Evolutionary conservation across 2,888 invertebrate genomes (phyloP), one percentile per base, ranked within the genome.

Genomic region (Drosophila tanythrix): DNA sequence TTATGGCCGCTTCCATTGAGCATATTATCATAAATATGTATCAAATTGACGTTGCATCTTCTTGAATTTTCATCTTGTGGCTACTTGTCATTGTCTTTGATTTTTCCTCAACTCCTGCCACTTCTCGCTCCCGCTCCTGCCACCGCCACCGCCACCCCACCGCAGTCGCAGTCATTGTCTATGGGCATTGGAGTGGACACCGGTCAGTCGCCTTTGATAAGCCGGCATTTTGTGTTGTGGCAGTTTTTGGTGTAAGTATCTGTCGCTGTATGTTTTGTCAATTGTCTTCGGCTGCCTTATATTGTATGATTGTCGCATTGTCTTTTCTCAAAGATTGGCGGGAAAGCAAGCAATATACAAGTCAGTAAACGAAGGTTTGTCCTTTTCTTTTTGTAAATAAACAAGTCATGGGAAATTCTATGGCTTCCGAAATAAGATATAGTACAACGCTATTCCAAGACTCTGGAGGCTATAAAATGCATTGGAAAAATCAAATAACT

Each of bases 21-120:
- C 85, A 88, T 90, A 86, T 86, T 90, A 90, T 86, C 85, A 86
- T 86, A 86, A 86, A 86, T 86, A 86, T 86, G 85, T 86, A 86
- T 86, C 85, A 86, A 86, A 86, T 86, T 86, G 85, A 86, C 90
- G 90, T 90, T 88, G 89, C 85, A 88, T 86, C 85, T 90, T 83
- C 89, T 86, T 86, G 85, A 88, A 86, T 86, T 86, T 86, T 86
- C 85, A 86, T 86, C 89, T 90, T 56, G 70, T 81, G 90, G 90
- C 90, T 86, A 90, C 85, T 88, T 86, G 85, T 86, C 85, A 90
- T 86, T 86, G 85, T 86, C 85, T 90, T 89, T 88, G 85, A 86
- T 86, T 86, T 85, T 86, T 76, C 85, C 87, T 86, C 87, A 86
- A 77, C 67, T 82, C 72, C 64, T 66, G 74, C 64, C 55, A 46